phyloP scores from a whole-genome alignment of 2,888 invertebrate species.

The Andricus curvator region DNA sequence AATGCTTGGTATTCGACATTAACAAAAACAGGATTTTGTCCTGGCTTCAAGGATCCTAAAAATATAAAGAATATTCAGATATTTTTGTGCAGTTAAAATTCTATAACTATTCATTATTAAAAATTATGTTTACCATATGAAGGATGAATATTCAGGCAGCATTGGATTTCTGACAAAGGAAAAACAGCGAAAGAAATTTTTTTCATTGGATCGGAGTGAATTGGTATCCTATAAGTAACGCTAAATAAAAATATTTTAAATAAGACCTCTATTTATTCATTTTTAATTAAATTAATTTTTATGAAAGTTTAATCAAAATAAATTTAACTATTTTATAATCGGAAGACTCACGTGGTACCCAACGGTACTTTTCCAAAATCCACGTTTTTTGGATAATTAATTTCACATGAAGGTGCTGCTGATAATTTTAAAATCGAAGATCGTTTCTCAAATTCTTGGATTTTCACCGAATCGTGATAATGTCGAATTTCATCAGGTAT shows the following conservation, averaged over 20 bases:
- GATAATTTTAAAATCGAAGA: background rate
- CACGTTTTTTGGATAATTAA: background rate
- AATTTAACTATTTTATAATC: too few species aligned
- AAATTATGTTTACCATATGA: background rate
- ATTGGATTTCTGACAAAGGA: background rate
- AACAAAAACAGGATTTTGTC: background rate
- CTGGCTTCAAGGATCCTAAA: background rate
- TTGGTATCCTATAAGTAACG: background rate
- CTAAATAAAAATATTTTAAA: background rate
- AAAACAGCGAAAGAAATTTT: constrained; percentile 3
- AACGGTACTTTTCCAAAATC: background rate
- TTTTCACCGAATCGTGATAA: background rate
- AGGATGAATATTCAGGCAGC: background rate
- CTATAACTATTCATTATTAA: background rate
- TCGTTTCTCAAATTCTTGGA: background rate
- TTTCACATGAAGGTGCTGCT: background rate
- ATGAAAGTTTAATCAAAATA: background rate
- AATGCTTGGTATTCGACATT: background rate
- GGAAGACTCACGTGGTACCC: background rate
- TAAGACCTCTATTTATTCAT: background rate
- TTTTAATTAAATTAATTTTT: background rate
- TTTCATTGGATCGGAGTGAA: background rate
- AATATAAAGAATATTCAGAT: background rate
- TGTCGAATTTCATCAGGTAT: background rate
- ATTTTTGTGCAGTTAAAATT: background rate